Base-by-base conservation (phyloP, 2,888 invertebrate genomes). In the Hetaerina titia region DNA sequence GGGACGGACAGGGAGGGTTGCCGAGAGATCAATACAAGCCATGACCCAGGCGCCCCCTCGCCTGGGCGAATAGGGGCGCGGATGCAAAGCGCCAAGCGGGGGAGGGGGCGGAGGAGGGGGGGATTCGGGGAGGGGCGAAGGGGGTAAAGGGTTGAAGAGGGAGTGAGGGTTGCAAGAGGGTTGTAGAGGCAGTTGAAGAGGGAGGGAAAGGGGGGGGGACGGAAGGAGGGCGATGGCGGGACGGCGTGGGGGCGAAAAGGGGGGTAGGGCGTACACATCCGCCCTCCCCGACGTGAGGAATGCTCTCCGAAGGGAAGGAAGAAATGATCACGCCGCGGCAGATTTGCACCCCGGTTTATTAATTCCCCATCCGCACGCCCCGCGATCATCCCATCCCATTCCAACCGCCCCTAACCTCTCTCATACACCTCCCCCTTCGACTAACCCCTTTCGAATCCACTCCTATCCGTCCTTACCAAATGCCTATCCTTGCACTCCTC, bases 21-120 rank as follows among this genome's bases (percentile, higher is more conserved):
- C 45, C 45, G 6, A 11, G 92, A 92, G 92, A 92, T 92, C 92
- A 92, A 92, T 92, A 92, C 92, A 92, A 74, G 92, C 57, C 92
- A 92, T 92, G 92, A 92, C 92, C 92, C 92, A 92, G 92, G n/a
- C 92, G 64, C 69, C 92, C 90, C 81, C 81, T 81, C 69, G 92
- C 89, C 57, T 89, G 89, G 92, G 92, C 92, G 64, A 22, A 25
- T 81, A 92, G 92, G 92, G 69, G 56, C 69, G 92, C 31, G 69
- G 74, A 92, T 92, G 92, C 92, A 92, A 92, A 92, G 92, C 92
- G 56, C 81, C 81, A 31, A 31, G 25, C 31, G 31, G 81, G 81
- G 81, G 31, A 81, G 81, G 25, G 11, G 31, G 81, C 25, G 81
- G 31, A 81, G 81, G 9, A 31, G 31, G 81, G 81, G 81, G 31